Percentiles rank a stretch among this genome's conserved stretches.
Conservation (phyloP, 2,797 vertebrate species). For the Chromobotia macracanthus region DNA sequence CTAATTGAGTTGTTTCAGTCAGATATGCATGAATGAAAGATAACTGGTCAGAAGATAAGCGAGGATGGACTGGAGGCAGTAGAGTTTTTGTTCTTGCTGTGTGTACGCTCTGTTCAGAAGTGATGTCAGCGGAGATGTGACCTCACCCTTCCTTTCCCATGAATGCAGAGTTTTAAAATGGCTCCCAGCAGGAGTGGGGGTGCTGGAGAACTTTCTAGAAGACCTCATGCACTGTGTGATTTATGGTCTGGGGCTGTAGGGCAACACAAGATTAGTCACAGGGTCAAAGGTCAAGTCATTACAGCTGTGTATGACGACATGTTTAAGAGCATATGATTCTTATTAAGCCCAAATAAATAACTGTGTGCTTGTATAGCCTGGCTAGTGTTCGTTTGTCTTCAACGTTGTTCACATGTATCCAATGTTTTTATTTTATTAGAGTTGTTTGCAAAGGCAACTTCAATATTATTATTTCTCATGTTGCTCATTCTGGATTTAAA, state of each 20-base stretch:
- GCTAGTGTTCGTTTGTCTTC: conserved; percentile 58
- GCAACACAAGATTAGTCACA: conserved; percentile 78
- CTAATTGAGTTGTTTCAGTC: too few species aligned
- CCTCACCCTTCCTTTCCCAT: conserved; percentile 67
- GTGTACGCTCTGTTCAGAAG: conserved; percentile 58
- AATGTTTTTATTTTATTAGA: neutral
- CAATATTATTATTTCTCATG: too few species aligned
- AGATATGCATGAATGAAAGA: neutral
- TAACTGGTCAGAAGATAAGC: neutral
- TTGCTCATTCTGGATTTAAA: too few species aligned
- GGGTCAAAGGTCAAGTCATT: conserved; percentile 77
- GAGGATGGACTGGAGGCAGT: conserved; percentile 62
- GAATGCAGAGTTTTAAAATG: conserved; percentile 63
- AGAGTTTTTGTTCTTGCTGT: conserved; percentile 52
- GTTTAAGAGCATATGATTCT: conserved; percentile 69
- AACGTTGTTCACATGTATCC: neutral
- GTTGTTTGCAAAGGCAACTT: too few species aligned
- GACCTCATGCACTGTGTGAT: conserved; percentile 69
- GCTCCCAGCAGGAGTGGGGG: conserved; percentile 64
- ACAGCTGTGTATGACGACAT: conserved; percentile 79
- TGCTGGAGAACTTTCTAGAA: conserved; percentile 64
- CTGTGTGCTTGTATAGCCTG: conserved; percentile 51
- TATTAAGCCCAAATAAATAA: conserved; percentile 62
- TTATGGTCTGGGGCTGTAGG: conserved; percentile 72
- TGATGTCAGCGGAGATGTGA: conserved; percentile 67